Conservation (phyloP, 2,888 invertebrate genomes). For the Heliconius erato region DNA sequence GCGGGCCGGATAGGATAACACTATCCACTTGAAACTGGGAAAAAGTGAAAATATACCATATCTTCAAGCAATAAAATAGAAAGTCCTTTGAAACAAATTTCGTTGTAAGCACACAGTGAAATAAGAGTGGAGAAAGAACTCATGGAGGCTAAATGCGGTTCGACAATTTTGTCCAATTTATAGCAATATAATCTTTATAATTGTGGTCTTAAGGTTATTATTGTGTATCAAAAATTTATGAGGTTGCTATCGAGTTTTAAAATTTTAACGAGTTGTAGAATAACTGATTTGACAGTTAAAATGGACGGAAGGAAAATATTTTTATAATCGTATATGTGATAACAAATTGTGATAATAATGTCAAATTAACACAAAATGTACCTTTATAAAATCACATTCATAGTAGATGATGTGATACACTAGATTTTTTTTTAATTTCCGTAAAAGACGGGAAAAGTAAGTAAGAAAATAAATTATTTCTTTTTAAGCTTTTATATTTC, state of each 20-base stretch:
- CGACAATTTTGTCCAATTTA: constrained; percentile 38
- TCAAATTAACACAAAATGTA: background rate
- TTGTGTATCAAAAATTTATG: background rate
- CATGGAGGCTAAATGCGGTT: constrained; percentile 62
- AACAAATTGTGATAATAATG: background rate
- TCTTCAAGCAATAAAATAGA: constrained; percentile 54
- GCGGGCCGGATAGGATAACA: constrained; percentile 78
- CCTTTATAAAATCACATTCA: background rate
- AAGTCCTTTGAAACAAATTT: constrained; percentile 52
- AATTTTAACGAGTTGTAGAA: constrained; percentile 4
- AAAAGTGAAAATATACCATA: constrained; percentile 57
- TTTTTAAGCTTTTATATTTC: too few species aligned
- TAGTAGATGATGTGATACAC: too few species aligned
- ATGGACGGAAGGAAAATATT: constrained; percentile 6
- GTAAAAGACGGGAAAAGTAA: too few species aligned
- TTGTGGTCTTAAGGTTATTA: background rate
- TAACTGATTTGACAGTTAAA: constrained; percentile 15
- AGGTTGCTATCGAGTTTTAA: background rate
- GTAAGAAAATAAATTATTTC: too few species aligned
- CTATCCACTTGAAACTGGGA: constrained; percentile 47
- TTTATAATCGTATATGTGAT: background rate
- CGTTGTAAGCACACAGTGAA: constrained; percentile 68
- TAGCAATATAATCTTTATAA: constrained; percentile 3
- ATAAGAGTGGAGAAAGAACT: constrained; percentile 72
- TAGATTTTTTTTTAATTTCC: too few species aligned